Percentiles rank a stretch among this genome's conserved stretches.
These are phyloP conservation scores for Pantherophis vulpinus DNA, from an alignment of 2,797 vertebrate species.

Conservation along the genomic window DNA sequence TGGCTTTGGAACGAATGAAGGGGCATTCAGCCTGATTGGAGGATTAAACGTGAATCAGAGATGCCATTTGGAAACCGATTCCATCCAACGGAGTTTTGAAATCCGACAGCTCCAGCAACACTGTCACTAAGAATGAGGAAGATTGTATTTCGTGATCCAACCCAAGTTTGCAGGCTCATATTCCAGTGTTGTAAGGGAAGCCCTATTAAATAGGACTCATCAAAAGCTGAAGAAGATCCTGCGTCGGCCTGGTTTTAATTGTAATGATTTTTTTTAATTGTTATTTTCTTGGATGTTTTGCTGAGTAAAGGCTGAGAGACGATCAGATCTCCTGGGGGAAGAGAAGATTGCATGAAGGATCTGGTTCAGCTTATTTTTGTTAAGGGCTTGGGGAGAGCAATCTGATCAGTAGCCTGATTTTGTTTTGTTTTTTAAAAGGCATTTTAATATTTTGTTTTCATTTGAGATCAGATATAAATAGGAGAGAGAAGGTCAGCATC, in stretches of 20 bases:
- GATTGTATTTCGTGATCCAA: conserved; percentile 2
- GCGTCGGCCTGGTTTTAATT: not conserved
- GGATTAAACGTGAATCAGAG: not conserved
- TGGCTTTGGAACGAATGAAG: not conserved
- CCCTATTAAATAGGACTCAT: conserved; percentile 15
- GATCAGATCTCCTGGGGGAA: not conserved
- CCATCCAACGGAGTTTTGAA: not conserved
- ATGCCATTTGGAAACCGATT: not conserved
- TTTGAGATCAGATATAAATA: not conserved
- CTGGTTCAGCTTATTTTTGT: not conserved
- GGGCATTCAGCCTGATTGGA: not conserved
- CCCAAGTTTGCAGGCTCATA: conserved; percentile 13
- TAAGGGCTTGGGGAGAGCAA: not conserved
- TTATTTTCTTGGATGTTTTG: not conserved
- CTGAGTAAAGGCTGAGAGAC: not conserved
- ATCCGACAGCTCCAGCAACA: not conserved
- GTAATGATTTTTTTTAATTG: conserved; percentile 9
- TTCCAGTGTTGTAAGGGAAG: not conserved
- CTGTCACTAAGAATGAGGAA: conserved; percentile 5
- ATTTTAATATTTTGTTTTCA: not conserved
- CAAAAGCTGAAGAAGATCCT: conserved; percentile 1
- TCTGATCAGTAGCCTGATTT: not conserved
- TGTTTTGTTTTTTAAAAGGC: not conserved
- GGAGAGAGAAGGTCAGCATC: not conserved
- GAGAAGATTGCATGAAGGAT: not conserved